A percentile compares a stretch with the other conserved stretches of the same genome.
phyloP scores from a whole-genome alignment of 2,113 vertebrate genomes.

The Phoenicopterus ruber region DNA sequence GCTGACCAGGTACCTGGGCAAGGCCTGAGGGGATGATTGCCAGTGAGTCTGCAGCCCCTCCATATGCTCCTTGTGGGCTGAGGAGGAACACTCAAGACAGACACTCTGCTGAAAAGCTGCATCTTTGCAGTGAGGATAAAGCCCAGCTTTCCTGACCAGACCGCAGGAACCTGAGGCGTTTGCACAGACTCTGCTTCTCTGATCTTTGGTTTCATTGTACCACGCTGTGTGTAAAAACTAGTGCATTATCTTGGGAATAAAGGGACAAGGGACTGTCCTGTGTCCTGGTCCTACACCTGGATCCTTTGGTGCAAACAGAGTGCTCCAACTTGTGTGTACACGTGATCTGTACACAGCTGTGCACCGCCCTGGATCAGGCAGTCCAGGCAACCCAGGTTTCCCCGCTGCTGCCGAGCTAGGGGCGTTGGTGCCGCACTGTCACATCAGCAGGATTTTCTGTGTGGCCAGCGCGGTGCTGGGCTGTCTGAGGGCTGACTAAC shows the following conservation, averaged over 20 bases:
- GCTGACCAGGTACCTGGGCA: neutral
- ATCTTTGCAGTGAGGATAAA: neutral
- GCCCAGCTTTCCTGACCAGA: neutral
- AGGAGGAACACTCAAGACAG: neutral
- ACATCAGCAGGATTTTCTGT: constrained; percentile 22
- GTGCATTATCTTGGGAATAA: neutral
- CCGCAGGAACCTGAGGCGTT: neutral
- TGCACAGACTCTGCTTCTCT: neutral
- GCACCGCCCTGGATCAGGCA: neutral
- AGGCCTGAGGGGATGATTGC: neutral
- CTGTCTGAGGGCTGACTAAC: neutral
- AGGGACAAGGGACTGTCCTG: neutral
- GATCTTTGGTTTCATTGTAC: neutral
- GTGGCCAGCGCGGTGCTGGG: neutral
- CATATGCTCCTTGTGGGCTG: neutral
- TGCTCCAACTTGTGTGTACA: neutral
- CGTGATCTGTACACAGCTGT: neutral
- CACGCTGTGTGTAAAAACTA: neutral
- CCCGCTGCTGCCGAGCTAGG: neutral
- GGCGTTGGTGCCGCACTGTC: neutral
- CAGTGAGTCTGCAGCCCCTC: neutral
- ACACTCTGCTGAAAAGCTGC: neutral
- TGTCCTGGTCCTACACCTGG: neutral
- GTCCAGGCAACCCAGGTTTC: neutral
- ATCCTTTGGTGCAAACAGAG: neutral